A percentile compares a stretch with the other conserved stretches of the same genome.
Evolutionary conservation across 2,797 vertebrate genomes (phyloP).

Genomic region (Phataginus tricuspis): DNA sequence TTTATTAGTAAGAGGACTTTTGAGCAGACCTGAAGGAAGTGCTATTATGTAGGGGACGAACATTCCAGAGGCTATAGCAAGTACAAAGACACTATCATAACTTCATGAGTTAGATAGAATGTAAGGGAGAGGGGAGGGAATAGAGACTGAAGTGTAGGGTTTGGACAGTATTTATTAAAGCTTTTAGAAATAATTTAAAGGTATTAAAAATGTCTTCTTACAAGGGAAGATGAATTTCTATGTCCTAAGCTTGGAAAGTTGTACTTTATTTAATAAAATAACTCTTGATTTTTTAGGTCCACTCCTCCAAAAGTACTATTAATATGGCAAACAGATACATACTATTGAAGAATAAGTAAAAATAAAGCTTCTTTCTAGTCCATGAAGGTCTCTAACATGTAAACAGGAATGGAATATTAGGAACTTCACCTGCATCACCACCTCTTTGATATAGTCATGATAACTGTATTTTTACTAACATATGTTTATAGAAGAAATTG

Average conservation of each 20-base stretch:
- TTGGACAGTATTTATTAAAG: background rate
- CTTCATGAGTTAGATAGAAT: background rate
- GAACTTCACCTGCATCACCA: background rate
- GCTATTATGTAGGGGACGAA: background rate
- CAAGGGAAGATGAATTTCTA: background rate
- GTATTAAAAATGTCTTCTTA: background rate
- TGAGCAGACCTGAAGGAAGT: background rate
- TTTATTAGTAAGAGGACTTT: background rate
- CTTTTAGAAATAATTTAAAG: background rate
- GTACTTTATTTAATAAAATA: background rate
- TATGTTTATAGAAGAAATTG: background rate
- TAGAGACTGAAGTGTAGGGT: background rate
- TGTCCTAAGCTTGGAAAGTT: background rate
- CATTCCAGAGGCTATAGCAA: background rate
- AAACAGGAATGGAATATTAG: background rate
- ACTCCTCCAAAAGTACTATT: background rate
- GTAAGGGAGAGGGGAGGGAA: background rate
- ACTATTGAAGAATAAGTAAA: background rate
- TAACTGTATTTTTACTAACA: slow-evolving; percentile 49
- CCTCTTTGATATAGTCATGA: background rate
- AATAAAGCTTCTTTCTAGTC: background rate
- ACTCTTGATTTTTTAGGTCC: background rate
- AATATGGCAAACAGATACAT: background rate
- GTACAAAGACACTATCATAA: background rate
- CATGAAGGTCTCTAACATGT: background rate